phyloP scores from a whole-genome alignment of 2,113 vertebrate genomes.

The Delphinus delphis region DNA sequence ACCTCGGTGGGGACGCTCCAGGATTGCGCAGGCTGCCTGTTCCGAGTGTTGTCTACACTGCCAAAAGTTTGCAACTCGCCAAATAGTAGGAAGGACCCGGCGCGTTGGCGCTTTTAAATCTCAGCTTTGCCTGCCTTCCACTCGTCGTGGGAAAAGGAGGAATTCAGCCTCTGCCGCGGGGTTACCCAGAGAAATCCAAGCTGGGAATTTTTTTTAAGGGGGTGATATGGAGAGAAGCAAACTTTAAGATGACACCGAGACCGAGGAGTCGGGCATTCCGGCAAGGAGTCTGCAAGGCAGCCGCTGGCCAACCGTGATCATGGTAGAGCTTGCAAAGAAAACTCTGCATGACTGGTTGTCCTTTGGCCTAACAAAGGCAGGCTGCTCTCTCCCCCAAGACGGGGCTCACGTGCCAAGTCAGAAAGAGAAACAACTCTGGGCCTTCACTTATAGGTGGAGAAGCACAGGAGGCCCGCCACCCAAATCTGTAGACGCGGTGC shows the following conservation, averaged over 20 bases:
- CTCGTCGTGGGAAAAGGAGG: background rate
- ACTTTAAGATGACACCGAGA: constrained; percentile 27
- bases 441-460: background rate
- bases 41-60: background rate
- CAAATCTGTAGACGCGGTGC: background rate
- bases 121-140: background rate
- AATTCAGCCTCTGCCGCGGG: background rate
- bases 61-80: constrained; percentile 53
- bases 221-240: constrained; percentile 23
- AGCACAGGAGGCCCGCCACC: background rate
- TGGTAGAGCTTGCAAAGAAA: constrained; percentile 66
- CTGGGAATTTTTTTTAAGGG: background rate
- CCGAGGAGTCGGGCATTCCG: background rate
- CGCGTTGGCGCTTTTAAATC: constrained; percentile 25
- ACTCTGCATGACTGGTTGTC: constrained; percentile 61
- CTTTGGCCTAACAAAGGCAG: constrained; percentile 81
- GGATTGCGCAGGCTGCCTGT: background rate
- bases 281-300: constrained; percentile 50
- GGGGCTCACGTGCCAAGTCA: constrained; percentile 70
- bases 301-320: constrained; percentile 51
- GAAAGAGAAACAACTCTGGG: constrained; percentile 71
- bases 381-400: constrained; percentile 66
- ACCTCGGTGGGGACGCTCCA: background rate
- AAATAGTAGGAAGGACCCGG: background rate
- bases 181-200: background rate